Conservation (phyloP, 2,888 invertebrate species). For the Antheraea yamamai region DNA sequence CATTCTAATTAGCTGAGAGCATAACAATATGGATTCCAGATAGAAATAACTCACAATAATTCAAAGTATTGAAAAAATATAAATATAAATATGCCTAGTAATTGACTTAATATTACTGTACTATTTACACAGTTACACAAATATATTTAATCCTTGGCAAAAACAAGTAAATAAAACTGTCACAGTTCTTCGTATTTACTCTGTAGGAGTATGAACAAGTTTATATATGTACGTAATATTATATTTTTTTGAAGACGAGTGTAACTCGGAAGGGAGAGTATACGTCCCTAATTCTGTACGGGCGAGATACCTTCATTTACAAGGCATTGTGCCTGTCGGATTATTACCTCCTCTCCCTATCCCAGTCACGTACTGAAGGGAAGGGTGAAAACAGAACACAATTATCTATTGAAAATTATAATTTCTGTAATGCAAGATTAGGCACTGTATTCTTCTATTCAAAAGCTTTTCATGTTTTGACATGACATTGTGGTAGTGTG, state of each 20-base stretch:
- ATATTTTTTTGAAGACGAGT: slow-evolving; percentile 44
- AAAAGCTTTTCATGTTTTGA: too few species aligned
- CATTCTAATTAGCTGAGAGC: too few species aligned
- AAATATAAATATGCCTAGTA: too few species aligned
- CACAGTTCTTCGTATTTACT: slow-evolving; percentile 1
- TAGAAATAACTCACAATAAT: too few species aligned
- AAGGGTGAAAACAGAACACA: neutral
- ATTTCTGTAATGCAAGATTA: neutral
- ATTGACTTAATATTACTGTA: too few species aligned
- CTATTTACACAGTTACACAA: neutral
- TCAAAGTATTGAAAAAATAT: too few species aligned
- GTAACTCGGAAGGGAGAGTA: slow-evolving; percentile 40
- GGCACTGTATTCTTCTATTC: too few species aligned
- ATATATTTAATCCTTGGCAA: neutral
- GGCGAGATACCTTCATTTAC: slow-evolving; percentile 59
- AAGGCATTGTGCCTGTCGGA: slow-evolving; percentile 61
- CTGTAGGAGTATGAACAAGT: neutral
- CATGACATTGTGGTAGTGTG: too few species aligned
- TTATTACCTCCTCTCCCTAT: slow-evolving; percentile 43
- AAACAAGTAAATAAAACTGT: neutral
- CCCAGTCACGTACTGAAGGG: slow-evolving; percentile 14
- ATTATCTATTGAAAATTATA: neutral
- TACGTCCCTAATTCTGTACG: slow-evolving; percentile 55
- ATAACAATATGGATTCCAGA: too few species aligned
- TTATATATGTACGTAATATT: slow-evolving; percentile 22